Conservation (phyloP, 2,113 vertebrate species). For the Dicaeum eximium region DNA sequence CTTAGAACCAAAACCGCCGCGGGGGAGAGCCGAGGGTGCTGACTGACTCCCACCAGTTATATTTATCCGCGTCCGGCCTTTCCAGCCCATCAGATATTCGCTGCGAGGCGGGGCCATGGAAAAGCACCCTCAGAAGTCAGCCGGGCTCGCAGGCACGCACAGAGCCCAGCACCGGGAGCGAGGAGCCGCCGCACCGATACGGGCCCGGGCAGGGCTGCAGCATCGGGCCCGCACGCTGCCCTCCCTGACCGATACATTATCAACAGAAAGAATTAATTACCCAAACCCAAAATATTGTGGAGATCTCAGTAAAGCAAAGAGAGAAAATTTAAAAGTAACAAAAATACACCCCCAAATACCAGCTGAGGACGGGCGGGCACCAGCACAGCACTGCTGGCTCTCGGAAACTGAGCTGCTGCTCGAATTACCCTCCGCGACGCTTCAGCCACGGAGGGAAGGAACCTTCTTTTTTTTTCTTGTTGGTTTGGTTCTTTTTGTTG, state of each 20-base stretch:
- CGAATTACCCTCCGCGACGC: neutral
- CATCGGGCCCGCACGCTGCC: neutral
- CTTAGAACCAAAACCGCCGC: rapidly evolving
- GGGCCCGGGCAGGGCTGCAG: neutral
- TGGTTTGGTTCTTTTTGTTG: neutral
- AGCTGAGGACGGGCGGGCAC: neutral
- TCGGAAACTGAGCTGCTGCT: neutral
- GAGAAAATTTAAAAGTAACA: neutral
- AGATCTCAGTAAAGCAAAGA: neutral
- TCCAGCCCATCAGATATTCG: neutral
- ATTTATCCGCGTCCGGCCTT: neutral
- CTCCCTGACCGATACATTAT: neutral
- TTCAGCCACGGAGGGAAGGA: neutral
- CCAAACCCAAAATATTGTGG: neutral
- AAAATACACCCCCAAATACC: neutral
- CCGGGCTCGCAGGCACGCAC: neutral
- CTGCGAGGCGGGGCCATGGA: neutral
- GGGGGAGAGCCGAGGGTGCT: neutral
- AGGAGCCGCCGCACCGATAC: neutral
- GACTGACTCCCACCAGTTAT: neutral
- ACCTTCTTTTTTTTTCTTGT: neutral
- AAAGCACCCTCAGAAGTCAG: rapidly evolving
- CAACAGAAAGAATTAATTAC: neutral
- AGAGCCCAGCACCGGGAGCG: rapidly evolving
- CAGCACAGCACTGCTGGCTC: too few relatives aligned